phyloP scores from a whole-genome alignment of 1,140 invertebrate genomes.

The Rhynchophorus ferrugineus region DNA sequence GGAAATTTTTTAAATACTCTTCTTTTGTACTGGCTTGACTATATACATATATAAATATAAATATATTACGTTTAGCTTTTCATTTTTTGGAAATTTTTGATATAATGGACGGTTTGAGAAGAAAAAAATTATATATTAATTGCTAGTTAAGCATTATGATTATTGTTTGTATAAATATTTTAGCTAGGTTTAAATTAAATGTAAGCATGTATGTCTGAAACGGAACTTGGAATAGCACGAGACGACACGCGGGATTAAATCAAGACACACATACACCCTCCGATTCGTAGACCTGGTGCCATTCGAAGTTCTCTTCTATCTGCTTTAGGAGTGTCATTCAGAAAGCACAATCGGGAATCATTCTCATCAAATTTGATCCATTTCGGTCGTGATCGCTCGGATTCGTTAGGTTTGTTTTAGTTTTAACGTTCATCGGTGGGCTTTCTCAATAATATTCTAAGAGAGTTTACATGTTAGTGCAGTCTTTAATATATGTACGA shows the following conservation, averaged over 20 bases:
- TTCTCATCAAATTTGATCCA: too few species aligned
- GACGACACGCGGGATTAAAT: conserved; percentile 4
- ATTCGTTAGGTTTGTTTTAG: too few species aligned
- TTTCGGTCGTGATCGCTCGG: too few species aligned
- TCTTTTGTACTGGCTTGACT: conserved; percentile 2
- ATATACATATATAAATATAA: too few species aligned
- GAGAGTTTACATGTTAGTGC: conserved; percentile 37
- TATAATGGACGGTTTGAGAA: conserved; percentile 35
- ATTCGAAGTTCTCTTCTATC: too few species aligned
- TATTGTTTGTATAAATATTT: conserved; percentile 41
- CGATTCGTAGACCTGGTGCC: too few species aligned
- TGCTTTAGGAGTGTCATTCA: conserved; percentile 11
- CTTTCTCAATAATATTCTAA: not conserved
- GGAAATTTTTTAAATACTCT: conserved; percentile 16
- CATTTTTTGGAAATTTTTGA: conserved; percentile 22
- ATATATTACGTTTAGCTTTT: conserved; percentile 39
- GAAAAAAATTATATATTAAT: conserved; percentile 32
- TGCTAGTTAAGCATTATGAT: conserved; percentile 35
- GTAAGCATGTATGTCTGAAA: conserved; percentile 33
- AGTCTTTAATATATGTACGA: conserved; percentile 35
- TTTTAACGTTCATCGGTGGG: not conserved
- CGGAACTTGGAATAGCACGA: not conserved
- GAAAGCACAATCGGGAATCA: too few species aligned
- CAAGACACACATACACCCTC: too few species aligned
- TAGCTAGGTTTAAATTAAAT: conserved; percentile 38